Base-by-base conservation (phyloP, 2,888 invertebrate species). In the Mythimna lalbum region DNA sequence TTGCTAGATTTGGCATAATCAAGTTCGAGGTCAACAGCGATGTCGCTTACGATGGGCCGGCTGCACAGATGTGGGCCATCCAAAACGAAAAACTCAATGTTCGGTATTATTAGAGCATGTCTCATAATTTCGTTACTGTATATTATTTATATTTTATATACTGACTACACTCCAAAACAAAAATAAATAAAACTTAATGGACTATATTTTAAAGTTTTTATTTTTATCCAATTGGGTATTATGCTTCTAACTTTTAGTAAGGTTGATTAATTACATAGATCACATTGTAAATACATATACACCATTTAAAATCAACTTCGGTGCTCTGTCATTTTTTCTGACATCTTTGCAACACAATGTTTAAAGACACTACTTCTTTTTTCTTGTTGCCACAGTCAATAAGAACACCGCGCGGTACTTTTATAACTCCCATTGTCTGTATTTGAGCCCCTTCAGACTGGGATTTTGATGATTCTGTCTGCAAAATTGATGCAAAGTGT, bases 81-180 rank as follows among this genome's bases (percentile, higher is more conserved):
- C 91, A 94, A 87, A 91, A 90, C 82, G 94, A 94, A 87, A 95
- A 94, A 89, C 93, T 96, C 93, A 95, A 94, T 88, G 86, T 96
- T 91, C 91, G 95, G 87, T 96, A 96, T 95, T 96, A 96, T 94
- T 96, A 96, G 96, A 86, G 76, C 93, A 63, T 82, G 91, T 43
- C 88, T 96, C 23, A 80, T 93, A 50, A 82, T 93, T 64, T 92
- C 94, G 69, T 87, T 96, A 72, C 36, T 94, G 39, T 96, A 96
- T 85, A 92, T 95, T 53, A 83, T 96, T 72, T 96, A 96, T 85
- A 94, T 96, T 88, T 90, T 96, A 68, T 95, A 94, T 84, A 88
- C 90, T 65, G 95, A 95, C 86, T 94, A 92, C 81, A 92, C 89
- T 74, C 93, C 94, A 76, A 93, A 93, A 85, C 88, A 90, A 83